Evolutionary conservation across 1,140 invertebrate genomes (phyloP).

Genomic region (Spodoptera litura): DNA sequence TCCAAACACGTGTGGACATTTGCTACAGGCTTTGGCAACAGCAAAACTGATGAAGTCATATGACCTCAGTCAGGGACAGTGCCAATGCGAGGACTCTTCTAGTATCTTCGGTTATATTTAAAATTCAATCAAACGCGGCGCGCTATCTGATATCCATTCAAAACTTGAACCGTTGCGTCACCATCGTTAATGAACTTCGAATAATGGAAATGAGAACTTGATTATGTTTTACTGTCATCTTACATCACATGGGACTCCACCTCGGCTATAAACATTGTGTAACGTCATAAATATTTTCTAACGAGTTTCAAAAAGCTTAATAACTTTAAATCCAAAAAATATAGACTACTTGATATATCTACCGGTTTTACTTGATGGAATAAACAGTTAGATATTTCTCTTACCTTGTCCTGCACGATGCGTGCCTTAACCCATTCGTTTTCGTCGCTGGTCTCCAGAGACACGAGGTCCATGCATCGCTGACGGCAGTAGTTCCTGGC

Average conservation of each 20-base stretch:
- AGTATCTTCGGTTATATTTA: constrained; percentile 2
- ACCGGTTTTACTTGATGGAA: not conserved
- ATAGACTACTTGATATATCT: not conserved
- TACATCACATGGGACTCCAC: constrained; percentile 3
- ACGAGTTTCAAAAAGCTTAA: not conserved
- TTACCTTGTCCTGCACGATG: constrained; percentile 91
- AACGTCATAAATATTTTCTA: constrained; percentile 1
- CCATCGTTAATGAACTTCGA: constrained; percentile 28
- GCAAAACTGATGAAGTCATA: constrained; percentile 41
- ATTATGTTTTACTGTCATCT: constrained; percentile 15
- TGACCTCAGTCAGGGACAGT: constrained; percentile 63
- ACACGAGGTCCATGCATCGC: constrained; percentile 94
- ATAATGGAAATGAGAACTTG: constrained; percentile 15
- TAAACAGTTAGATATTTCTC: constrained; percentile 33
- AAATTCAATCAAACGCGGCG: not conserved
- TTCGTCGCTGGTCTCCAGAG: constrained; percentile 92
- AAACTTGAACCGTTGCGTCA: constrained; percentile 9
- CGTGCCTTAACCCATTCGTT: constrained; percentile 93
- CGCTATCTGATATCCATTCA: not conserved
- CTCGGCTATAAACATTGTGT: constrained; percentile 5
- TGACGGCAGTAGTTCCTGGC: constrained; percentile 93
- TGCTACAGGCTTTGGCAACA: constrained; percentile 55
- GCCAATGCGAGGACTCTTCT: constrained; percentile 23
- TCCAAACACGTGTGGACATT: constrained; percentile 57
- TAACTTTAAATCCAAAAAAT: not conserved